Percentiles rank a stretch among this genome's conserved stretches.
Evolutionary conservation across 2,888 invertebrate genomes (phyloP).

Genomic region (Pyralis farinalis): DNA sequence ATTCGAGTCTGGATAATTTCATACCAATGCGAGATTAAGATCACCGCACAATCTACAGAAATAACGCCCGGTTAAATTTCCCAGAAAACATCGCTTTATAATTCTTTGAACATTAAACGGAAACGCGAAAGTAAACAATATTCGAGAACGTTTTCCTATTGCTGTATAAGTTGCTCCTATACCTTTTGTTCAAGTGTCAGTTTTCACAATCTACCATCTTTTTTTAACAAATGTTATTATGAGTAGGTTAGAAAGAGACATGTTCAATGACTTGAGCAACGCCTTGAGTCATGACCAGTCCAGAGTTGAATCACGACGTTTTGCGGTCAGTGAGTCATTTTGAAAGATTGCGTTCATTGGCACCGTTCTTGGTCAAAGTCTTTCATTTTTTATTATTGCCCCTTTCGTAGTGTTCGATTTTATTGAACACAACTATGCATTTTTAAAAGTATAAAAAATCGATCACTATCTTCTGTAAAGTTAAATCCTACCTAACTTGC

Average conservation of each 20-base stretch:
- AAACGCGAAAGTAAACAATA: background rate
- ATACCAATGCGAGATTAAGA: background rate
- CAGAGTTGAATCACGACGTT: constrained; percentile 47
- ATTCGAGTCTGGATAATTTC: background rate
- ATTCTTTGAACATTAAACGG: background rate
- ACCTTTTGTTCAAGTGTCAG: background rate
- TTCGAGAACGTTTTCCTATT: background rate
- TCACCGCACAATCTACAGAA: background rate
- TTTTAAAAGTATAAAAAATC: too few relatives aligned
- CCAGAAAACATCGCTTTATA: too few relatives aligned
- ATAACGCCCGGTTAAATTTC: background rate
- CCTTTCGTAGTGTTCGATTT: background rate
- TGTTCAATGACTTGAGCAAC: constrained; percentile 17
- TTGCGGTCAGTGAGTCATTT: constrained; percentile 58
- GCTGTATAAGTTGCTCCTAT: background rate
- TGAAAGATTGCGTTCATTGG: constrained; percentile 47
- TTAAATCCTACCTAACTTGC: too few relatives aligned
- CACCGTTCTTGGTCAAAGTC: constrained; percentile 23
- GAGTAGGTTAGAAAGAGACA: constrained; percentile 27
- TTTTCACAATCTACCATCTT: constrained; percentile 20
- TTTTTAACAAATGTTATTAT: constrained; percentile 16
- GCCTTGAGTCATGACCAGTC: constrained; percentile 41
- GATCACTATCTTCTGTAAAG: too few relatives aligned
- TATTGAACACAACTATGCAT: too few relatives aligned
- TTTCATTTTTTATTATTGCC: constrained; percentile 4